Evolutionary conservation across 2,888 invertebrate species (phyloP).

Genomic region (Eumacrocentrus americanus): DNA sequence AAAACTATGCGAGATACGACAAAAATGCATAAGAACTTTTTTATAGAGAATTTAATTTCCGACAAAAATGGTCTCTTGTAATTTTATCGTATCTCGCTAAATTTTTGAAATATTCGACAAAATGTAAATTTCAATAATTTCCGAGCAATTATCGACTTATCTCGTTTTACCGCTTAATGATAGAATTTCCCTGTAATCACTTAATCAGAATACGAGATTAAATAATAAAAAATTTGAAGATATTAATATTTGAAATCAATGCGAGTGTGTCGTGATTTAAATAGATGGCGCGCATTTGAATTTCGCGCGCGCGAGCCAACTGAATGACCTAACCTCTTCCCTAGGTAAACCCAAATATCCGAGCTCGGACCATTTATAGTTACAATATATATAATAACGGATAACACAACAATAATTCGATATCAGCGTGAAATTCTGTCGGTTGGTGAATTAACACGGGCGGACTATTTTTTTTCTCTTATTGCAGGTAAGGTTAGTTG

Average conservation of each 20-base stretch:
- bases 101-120: too few species aligned
- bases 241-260: background rate
- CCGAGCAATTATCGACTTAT: too few species aligned
- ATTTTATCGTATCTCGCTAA: too few species aligned
- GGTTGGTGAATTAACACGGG: background rate
- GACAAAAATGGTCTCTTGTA: too few species aligned
- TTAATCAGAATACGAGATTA: background rate
- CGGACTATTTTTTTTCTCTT: background rate
- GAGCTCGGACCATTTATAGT: constrained; percentile 14
- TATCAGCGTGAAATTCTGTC: background rate
- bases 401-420: background rate
- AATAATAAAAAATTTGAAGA: background rate
- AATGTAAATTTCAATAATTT: too few species aligned
- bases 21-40: too few species aligned
- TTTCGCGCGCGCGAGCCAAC: background rate
- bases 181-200: too few species aligned
- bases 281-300: constrained; percentile 1
- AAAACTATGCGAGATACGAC: too few species aligned
- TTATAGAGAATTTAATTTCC: too few species aligned
- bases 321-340: background rate
- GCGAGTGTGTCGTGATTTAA: background rate
- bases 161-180: too few species aligned
- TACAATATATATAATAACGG: background rate
- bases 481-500: constrained; percentile 10
- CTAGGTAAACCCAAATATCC: background rate